Evolutionary conservation across 2,113 vertebrate genomes (phyloP).

Genomic region (Amia ocellicauda): DNA sequence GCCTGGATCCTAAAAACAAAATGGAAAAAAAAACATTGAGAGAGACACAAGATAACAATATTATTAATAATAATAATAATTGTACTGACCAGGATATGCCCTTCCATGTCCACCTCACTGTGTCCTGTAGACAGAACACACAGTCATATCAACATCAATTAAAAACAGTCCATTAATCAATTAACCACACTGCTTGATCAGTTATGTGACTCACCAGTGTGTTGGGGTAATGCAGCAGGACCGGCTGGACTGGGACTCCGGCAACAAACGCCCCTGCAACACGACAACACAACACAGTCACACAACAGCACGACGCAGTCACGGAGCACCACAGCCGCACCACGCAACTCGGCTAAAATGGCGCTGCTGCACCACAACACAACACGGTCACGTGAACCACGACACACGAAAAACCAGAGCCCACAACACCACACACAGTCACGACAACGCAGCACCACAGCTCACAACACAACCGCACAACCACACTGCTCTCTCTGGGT

Average conservation of each 20-base stretch:
- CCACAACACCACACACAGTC: not conserved
- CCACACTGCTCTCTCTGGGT: not conserved
- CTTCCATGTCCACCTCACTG: constrained; percentile 67
- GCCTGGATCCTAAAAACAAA: constrained; percentile 50
- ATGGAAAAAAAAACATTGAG: not conserved
- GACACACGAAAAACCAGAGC: not conserved
- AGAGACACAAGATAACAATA: not conserved
- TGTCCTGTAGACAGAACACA: constrained; percentile 49
- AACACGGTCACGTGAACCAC: not conserved
- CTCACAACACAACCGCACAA: not conserved
- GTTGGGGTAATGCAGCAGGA: constrained; percentile 80
- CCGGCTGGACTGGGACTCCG: constrained; percentile 82
- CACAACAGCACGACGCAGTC: not conserved
- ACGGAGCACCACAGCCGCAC: not conserved
- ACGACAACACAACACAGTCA: not conserved
- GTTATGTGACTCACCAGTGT: constrained; percentile 67
- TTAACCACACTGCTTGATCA: not conserved
- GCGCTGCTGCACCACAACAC: not conserved
- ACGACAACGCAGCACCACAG: not conserved
- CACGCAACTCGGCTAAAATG: too few species aligned
- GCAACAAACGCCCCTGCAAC: constrained; percentile 79
- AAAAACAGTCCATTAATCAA: not conserved
- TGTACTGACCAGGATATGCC: constrained; percentile 57
- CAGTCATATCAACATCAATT: too few species aligned
- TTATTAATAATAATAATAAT: not conserved